Base-by-base conservation (phyloP, 2,888 invertebrate genomes). In the Drosophila infuscata region DNA sequence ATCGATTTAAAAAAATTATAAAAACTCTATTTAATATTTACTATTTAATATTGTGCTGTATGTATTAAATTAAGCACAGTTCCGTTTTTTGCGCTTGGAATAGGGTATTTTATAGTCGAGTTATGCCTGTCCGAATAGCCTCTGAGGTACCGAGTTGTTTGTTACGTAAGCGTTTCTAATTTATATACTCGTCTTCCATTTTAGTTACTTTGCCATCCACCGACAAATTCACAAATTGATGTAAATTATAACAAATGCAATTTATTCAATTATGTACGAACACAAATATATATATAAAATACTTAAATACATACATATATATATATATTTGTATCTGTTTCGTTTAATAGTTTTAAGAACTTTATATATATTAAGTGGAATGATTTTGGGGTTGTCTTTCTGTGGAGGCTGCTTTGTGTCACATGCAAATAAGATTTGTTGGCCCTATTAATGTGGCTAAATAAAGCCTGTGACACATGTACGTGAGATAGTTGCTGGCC, bases 121-220 rank as follows among this genome's bases (percentile, higher is more conserved):
- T 20, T 12, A 3, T 30, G 17, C 56, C 35, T 60, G 32, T 25
- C 68, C 54, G 54, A 56, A 56, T 68, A 70, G 70, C 60, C n/a
- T 29, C 17, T 29, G n/a, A 30, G 29, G 41, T 49, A 54, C 54
- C 48, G 53, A 54, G 48, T 57, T 57, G 46, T 15, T 38, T 57
- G 58, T 64, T 54, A 36, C 46, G 33, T 36, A 58, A 58, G 49
- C 35, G 60, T 56, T 57, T 72, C 68, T 66, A 80, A 75, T 75
- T 70, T 75, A 70, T 82, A 79, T 54, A 36, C 54, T 38, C 25
- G n/a, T 7, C n/a, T 74, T 82, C 82, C 61, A 70, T 68, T 67
- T 57, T 56, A 60, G 64, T 63, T 62, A 41, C 57, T 30, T 30
- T 20, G 57, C 20, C 30, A 33, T 5, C 20, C 6, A 32, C 20